phyloP scores from a whole-genome alignment of 1,140 invertebrate genomes.

The Sinella curviseta region DNA sequence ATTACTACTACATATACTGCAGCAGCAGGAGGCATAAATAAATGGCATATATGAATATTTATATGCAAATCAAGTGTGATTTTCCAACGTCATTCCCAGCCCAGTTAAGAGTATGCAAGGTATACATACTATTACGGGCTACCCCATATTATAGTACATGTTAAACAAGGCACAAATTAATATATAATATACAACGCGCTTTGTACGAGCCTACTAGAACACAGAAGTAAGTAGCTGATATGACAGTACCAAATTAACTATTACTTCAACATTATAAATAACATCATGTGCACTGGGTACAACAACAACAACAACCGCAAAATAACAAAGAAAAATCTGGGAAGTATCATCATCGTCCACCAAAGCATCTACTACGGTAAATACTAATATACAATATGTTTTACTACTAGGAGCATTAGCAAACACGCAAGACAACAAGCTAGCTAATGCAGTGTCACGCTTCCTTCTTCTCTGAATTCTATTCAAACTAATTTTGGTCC shows the following conservation, averaged over 20 bases:
- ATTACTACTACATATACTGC: no score
- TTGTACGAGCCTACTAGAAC: no score
- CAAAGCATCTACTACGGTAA: neutral
- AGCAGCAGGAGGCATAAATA: neutral
- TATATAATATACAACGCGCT: no score
- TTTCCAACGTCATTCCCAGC: neutral
- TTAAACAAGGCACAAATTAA: no score
- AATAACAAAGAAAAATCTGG: slow-evolving; percentile 3
- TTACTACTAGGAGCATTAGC: no score
- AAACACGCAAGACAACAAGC: no score
- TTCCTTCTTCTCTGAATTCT: slow-evolving; percentile 2
- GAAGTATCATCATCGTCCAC: neutral
- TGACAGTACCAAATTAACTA: neutral
- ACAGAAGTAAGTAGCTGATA: neutral
- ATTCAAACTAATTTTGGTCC: neutral
- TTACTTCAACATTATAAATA: slow-evolving; percentile 17
- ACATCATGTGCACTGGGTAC: neutral
- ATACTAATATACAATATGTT: no score
- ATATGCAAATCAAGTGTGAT: neutral
- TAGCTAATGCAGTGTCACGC: neutral
- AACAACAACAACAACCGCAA: neutral
- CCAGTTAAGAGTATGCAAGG: neutral
- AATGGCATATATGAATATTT: slow-evolving; percentile 6
- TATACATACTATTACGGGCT: neutral
- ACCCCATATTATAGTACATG: no score